Percentiles rank a stretch among this genome's conserved stretches.
These are phyloP conservation scores for Sorex araneus DNA, from an alignment of 2,113 vertebrate species.

Conservation along the genomic window DNA sequence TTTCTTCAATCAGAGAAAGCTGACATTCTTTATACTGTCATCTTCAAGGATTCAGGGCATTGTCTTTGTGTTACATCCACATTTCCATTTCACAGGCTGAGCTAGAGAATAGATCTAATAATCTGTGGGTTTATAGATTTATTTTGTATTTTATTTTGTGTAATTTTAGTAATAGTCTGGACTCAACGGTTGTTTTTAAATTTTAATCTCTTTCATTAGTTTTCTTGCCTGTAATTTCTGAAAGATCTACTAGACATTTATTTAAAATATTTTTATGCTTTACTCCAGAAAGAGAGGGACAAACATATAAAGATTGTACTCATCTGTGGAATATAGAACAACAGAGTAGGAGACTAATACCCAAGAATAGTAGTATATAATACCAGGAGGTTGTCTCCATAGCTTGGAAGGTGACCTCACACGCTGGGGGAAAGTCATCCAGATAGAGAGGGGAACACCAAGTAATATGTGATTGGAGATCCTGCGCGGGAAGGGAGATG, in stretches of 20 bases:
- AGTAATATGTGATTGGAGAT: too few species aligned
- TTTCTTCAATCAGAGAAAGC: constrained; percentile 42
- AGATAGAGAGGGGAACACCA: too few species aligned
- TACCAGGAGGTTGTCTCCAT: too few species aligned
- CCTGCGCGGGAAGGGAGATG: too few species aligned
- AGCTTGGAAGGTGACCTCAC: too few species aligned
- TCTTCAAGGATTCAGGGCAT: neutral
- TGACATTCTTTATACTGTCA: neutral
- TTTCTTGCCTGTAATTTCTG: constrained; percentile 18
- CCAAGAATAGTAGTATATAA: too few species aligned
- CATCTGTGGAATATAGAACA: too few species aligned
- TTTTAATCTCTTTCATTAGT: neutral
- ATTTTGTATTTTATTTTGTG: constrained; percentile 25
- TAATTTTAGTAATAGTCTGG: constrained; percentile 2
- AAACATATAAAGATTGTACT: too few species aligned
- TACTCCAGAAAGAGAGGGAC: too few species aligned
- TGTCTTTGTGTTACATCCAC: neutral
- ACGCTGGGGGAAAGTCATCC: too few species aligned
- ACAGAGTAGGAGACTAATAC: too few species aligned
- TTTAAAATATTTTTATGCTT: neutral
- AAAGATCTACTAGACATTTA: neutral
- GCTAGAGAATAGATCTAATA: neutral
- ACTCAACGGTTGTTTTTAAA: constrained; percentile 16
- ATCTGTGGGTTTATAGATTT: neutral
- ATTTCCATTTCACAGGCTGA: constrained; percentile 38